These are phyloP conservation scores for Tichodroma muraria DNA, from an alignment of 2,113 vertebrate genomes.

Conservation along the genomic window DNA sequence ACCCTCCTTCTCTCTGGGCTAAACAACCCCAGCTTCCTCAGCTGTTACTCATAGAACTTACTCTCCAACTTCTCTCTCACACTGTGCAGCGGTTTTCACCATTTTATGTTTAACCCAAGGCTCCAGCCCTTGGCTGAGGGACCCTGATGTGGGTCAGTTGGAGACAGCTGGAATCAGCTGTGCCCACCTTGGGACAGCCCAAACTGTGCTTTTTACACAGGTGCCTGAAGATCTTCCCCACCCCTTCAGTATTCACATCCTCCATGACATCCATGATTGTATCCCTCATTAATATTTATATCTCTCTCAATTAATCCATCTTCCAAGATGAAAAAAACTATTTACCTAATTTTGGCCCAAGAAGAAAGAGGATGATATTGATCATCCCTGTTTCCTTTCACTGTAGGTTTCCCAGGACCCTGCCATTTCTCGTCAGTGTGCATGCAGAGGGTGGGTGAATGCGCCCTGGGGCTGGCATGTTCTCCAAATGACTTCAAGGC, in stretches of 20 bases:
- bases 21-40: background rate
- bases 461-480: fast-evolving
- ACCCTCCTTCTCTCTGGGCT: background rate
- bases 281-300: background rate
- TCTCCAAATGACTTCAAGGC: background rate
- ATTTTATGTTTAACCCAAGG: background rate
- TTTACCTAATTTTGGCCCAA: background rate
- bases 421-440: background rate
- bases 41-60: background rate
- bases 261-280: fast-evolving
- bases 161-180: background rate
- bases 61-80: background rate
- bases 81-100: background rate
- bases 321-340: background rate
- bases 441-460: background rate
- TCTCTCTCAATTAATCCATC: background rate
- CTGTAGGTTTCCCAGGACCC: background rate
- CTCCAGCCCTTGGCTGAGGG: fast-evolving
- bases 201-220: background rate
- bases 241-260: too few species aligned
- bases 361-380: background rate
- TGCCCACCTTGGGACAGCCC: background rate
- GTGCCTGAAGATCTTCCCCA: background rate
- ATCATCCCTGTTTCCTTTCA: background rate
- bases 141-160: fast-evolving